phyloP scores from a whole-genome alignment of 2,797 vertebrate species.

The Tragelaphus eurycerus region DNA sequence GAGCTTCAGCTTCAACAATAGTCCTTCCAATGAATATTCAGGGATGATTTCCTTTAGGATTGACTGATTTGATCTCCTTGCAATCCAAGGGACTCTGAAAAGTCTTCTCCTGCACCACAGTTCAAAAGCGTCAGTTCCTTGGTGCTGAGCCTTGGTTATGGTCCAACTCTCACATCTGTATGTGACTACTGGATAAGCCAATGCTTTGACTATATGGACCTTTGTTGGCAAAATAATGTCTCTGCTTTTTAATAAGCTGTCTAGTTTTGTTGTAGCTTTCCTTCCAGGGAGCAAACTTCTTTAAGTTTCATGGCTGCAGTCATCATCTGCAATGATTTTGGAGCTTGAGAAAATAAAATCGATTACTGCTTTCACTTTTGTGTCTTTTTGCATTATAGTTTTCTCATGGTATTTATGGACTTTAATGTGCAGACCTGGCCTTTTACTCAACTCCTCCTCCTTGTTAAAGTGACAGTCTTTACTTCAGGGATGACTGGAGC shows the following conservation, averaged over 20 bases:
- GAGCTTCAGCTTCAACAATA: neutral
- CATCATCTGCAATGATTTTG: neutral
- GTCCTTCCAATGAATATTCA: neutral
- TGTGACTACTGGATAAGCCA: neutral
- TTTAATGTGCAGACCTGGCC: neutral
- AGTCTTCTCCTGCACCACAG: neutral
- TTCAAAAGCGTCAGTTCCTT: neutral
- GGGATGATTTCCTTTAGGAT: neutral
- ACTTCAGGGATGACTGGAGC: neutral
- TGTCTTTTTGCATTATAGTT: neutral
- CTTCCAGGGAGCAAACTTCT: neutral
- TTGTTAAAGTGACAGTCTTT: neutral
- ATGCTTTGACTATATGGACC: neutral
- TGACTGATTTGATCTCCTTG: neutral
- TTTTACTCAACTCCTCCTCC: neutral
- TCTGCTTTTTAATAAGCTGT: neutral
- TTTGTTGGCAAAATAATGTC: neutral
- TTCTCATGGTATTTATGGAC: neutral
- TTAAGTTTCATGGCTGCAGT: neutral
- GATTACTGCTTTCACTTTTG: neutral
- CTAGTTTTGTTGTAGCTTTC: neutral
- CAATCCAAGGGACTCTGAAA: neutral
- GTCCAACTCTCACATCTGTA: neutral
- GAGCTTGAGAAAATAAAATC: neutral
- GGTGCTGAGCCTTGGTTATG: neutral